Conservation (phyloP, 2,113 vertebrate genomes). For the Pantherophis guttatus region DNA sequence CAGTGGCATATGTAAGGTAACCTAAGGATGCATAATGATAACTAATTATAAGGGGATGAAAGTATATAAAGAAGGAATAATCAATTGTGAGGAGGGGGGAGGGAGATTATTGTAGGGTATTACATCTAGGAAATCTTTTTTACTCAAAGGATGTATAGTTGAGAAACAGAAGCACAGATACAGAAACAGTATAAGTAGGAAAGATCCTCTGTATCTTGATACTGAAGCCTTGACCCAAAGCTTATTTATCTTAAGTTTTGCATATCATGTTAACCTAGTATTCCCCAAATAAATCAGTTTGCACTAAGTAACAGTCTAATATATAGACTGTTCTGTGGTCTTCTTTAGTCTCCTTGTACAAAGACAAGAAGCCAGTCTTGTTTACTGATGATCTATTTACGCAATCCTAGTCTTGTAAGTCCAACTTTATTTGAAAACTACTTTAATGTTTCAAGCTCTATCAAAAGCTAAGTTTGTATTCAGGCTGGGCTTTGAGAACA, state of each 20-base stretch:
- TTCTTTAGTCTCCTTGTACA: not conserved
- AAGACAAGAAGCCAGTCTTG: not conserved
- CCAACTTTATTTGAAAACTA: not conserved
- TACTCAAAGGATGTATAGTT: not conserved
- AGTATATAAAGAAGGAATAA: not conserved
- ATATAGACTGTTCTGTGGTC: not conserved
- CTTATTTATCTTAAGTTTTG: not conserved
- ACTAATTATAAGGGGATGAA: not conserved
- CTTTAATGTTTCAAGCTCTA: not conserved
- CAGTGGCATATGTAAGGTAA: not conserved
- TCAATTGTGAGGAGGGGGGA: not conserved
- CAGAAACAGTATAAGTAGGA: not conserved
- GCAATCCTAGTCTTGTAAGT: not conserved
- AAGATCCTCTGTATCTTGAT: not conserved
- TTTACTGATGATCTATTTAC: not conserved
- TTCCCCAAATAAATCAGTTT: not conserved
- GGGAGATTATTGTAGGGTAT: not conserved
- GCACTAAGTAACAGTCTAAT: not conserved
- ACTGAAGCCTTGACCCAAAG: not conserved
- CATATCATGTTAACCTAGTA: not conserved
- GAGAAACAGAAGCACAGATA: constrained; percentile 6
- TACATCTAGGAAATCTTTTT: not conserved
- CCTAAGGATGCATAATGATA: not conserved
- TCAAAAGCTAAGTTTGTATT: not conserved
- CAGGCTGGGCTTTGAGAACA: not conserved